phyloP scores from a whole-genome alignment of 2,113 vertebrate species.

The Himantopus leucocephalus region DNA sequence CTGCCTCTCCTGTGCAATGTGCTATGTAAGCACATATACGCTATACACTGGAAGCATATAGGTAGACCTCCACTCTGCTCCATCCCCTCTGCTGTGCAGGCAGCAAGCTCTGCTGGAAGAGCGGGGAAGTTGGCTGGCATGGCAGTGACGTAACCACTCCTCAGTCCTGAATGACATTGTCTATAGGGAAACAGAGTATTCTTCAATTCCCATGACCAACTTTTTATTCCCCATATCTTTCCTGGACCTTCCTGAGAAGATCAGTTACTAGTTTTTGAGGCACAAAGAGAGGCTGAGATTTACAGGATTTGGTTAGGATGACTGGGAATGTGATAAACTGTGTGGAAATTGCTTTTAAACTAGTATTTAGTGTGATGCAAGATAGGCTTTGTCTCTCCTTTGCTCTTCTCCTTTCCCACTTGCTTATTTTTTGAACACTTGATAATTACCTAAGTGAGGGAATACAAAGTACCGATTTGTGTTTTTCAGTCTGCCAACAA shows the following conservation, averaged over 20 bases:
- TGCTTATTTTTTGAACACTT: neutral
- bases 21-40: rapidly evolving
- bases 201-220: neutral
- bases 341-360: constrained; percentile 7
- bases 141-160: neutral
- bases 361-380: neutral
- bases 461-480: neutral
- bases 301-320: neutral
- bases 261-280: neutral
- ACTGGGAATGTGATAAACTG: neutral
- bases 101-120: neutral
- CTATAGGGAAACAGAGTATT: neutral
- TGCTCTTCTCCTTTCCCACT: neutral
- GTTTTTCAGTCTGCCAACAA: constrained; percentile 11
- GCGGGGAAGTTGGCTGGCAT: neutral
- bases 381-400: neutral
- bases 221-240: neutral
- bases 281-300: neutral
- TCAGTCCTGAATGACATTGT: neutral
- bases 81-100: neutral
- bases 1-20: neutral
- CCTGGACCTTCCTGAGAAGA: neutral
- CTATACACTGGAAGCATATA: rapidly evolving
- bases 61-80: neutral
- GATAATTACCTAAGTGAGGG: constrained; percentile 20